Evolutionary conservation across 2,888 invertebrate species (phyloP).

Genomic region (Mechanitis messenoides): DNA sequence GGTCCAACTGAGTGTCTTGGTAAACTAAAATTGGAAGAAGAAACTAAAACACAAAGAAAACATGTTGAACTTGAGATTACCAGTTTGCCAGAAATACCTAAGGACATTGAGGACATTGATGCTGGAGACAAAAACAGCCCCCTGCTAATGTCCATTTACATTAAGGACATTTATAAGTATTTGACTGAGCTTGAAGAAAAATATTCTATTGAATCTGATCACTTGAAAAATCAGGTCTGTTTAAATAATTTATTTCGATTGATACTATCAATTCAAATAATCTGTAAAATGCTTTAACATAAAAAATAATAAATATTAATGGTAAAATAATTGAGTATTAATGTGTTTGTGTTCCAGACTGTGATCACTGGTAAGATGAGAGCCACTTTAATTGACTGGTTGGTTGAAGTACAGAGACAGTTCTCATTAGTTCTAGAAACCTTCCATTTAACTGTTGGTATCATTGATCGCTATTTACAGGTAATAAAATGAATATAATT

Average conservation of each 20-base stretch:
- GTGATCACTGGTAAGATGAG: constrained; percentile 89
- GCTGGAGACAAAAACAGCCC: constrained; percentile 84
- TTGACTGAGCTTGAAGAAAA: constrained; percentile 84
- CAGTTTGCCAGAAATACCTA: constrained; percentile 45
- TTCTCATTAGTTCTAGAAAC: constrained; percentile 93
- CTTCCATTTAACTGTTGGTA: constrained; percentile 89
- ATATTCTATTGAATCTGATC: constrained; percentile 79
- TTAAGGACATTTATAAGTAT: constrained; percentile 92
- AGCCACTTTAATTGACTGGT: constrained; percentile 93
- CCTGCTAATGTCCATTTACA: constrained; percentile 88
- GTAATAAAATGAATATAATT: constrained; percentile 46
- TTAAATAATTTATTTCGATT: not conserved
- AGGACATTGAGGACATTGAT: constrained; percentile 84
- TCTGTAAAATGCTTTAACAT: too few relatives aligned
- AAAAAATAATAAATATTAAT: too few relatives aligned
- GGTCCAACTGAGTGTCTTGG: constrained; percentile 56
- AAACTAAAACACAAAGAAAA: constrained; percentile 31
- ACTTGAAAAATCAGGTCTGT: constrained; percentile 79
- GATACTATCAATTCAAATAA: too few relatives aligned
- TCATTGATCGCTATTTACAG: constrained; percentile 93
- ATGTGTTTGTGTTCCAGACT: constrained; percentile 46
- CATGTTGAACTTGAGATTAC: constrained; percentile 7
- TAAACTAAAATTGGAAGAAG: constrained; percentile 52
- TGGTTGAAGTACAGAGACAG: constrained; percentile 92
- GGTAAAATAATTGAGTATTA: too few relatives aligned